Evolutionary conservation across 1,140 invertebrate genomes (phyloP).

Genomic region (Helicoverpa zea): DNA sequence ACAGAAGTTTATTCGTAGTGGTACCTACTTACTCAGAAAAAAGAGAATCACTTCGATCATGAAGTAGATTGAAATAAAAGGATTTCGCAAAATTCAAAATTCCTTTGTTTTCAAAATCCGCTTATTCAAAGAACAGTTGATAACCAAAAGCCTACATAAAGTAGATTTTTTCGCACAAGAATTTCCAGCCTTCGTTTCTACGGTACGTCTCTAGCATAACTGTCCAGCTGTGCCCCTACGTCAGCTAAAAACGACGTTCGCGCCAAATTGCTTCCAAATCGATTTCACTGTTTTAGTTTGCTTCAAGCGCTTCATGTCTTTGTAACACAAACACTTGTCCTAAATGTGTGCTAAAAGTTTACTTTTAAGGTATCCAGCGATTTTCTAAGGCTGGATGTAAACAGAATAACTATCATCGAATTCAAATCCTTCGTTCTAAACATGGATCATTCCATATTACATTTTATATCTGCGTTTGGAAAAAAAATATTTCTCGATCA

Average conservation of each 20-base stretch:
- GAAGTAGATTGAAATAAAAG: too few species aligned
- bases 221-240: conserved; percentile 15
- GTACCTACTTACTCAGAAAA: too few species aligned
- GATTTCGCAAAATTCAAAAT: too few species aligned
- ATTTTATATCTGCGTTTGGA: too few species aligned
- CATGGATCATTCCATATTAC: too few species aligned
- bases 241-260: conserved; percentile 26
- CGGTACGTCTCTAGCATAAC: conserved; percentile 14
- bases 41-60: too few species aligned
- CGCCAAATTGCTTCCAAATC: conserved; percentile 38
- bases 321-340: conserved; percentile 14
- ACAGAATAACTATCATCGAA: too few species aligned
- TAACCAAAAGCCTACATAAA: too few species aligned
- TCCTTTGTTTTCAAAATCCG: too few species aligned
- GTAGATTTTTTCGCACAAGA: background rate
- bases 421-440: too few species aligned
- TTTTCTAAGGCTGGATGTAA: background rate
- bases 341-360: conserved; percentile 17
- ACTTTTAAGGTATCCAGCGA: background rate
- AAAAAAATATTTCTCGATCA: too few species aligned
- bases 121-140: background rate
- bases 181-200: conserved; percentile 1
- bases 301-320: conserved; percentile 18
- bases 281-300: conserved; percentile 30
- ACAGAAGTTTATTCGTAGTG: too few species aligned